Evolutionary conservation across 2,797 vertebrate species (phyloP), one percentile per base, ranked within the genome.

Genomic region (Bovichtus diacanthus): DNA sequence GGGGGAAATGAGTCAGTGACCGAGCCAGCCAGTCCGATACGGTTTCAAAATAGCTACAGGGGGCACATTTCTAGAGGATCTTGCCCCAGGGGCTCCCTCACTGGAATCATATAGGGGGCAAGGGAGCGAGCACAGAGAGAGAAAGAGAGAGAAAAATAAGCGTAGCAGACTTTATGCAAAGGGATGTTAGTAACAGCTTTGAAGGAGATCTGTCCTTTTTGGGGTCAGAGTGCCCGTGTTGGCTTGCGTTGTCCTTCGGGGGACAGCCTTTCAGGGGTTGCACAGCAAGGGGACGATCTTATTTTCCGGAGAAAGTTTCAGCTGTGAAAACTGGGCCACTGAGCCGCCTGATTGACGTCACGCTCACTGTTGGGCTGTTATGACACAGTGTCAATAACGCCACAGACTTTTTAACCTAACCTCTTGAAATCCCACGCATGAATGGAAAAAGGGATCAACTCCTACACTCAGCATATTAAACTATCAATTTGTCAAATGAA

Each of bases 21-120:
- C 76, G 0, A 66, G 86, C 81, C 78, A 81, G 82, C 77, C 6
- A 12, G 72, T 85, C 80, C 44, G 80, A 84, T 72, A 65, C 16
- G 67, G 65, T 75, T 86, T 88, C 63, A 80, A 80, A 91, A 92
- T 85, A 84, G 67, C 76, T 77, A 53, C 2, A 13, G 31, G 47
- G 90, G 80, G 44, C 54, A 83, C 38, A 78, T 87, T 81, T 80
- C 63, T 29, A 36, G 71, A 70, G 43, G 84, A 85, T 83, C 49
- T 34, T 11, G 50, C 64, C 80, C 74, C 70, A 12, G 12, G 74
- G 81, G 66, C 68, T 50, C 36, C 11, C 4, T 71, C 46, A 8
- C 25, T 77, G 67, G 44, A 56, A 56, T 75, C 49, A 7, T 2
- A 49, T 58, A 76, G 71, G 70, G 41, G 68, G 74, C 67, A 15